Evolutionary conservation across 1,140 invertebrate genomes (phyloP).

Genomic region (Orchesella cincta): DNA sequence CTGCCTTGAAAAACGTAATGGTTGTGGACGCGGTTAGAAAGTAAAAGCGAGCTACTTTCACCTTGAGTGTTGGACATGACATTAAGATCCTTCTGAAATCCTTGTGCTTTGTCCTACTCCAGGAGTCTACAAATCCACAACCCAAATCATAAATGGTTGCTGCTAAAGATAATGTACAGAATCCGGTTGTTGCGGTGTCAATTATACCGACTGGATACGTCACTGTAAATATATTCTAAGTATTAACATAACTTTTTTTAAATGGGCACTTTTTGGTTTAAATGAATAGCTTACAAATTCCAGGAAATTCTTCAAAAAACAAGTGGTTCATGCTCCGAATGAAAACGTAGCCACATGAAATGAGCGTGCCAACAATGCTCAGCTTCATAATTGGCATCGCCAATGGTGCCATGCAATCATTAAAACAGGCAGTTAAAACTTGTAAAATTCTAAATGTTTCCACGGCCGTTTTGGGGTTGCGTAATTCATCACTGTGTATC

Average conservation of each 20-base stretch:
- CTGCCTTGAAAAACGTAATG: constrained; percentile 32
- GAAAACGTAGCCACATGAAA: constrained; percentile 34
- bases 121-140: constrained; percentile 30
- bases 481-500: background rate
- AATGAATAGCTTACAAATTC: constrained; percentile 22
- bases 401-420: constrained; percentile 15
- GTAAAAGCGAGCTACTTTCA: constrained; percentile 22
- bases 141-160: constrained; percentile 32
- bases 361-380: background rate
- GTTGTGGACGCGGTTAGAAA: constrained; percentile 31
- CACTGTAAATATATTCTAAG: too few species aligned
- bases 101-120: constrained; percentile 29
- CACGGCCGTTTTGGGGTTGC: background rate
- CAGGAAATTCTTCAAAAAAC: constrained; percentile 39
- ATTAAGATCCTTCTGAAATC: constrained; percentile 18
- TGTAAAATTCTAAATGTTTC: constrained; percentile 18
- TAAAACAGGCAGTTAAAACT: background rate
- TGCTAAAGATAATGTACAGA: constrained; percentile 18
- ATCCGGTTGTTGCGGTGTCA: constrained; percentile 21
- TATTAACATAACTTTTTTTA: too few species aligned
- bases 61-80: constrained; percentile 28
- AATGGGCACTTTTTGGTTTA: too few species aligned
- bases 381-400: background rate
- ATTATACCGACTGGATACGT: constrained; percentile 32
- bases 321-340: constrained; percentile 32